Conservation (phyloP, 1,140 invertebrate species). For the Metopolophium dirhodum region DNA sequence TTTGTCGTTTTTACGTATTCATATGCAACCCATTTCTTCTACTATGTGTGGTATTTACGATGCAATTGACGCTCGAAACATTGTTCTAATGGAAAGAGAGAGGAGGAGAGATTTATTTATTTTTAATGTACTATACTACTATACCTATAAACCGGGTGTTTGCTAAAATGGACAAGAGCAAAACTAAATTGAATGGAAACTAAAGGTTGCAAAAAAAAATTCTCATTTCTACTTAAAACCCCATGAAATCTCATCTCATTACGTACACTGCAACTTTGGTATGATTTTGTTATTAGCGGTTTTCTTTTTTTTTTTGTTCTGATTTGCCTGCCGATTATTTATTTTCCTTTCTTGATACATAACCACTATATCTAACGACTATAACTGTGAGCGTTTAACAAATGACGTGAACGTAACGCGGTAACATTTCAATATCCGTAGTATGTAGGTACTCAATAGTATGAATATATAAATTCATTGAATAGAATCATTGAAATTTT, state of each 20-base stretch:
- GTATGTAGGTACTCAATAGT: not conserved
- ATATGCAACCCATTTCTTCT: not conserved
- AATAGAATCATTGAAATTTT: not conserved
- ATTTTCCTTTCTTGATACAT: not conserved
- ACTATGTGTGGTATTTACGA: not conserved
- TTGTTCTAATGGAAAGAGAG: not conserved
- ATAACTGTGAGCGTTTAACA: not conserved
- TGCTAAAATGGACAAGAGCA: not conserved
- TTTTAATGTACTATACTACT: not conserved
- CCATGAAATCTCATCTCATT: slow-evolving; percentile 19
- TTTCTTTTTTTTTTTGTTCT: not conserved
- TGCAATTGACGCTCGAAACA: not conserved
- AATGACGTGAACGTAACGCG: not conserved
- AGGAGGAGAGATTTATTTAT: not conserved
- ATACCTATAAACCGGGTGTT: not conserved
- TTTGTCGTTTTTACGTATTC: not conserved
- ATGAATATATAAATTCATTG: not conserved
- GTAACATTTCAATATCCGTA: not conserved
- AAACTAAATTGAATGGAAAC: not conserved
- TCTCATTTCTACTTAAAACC: not conserved
- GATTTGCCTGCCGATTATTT: not conserved
- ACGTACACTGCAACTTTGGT: not conserved
- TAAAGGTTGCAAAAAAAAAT: not conserved
- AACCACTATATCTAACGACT: not conserved
- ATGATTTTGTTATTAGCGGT: not conserved